phyloP scores from a whole-genome alignment of 2,113 vertebrate species.

The Serilophus lunatus region DNA sequence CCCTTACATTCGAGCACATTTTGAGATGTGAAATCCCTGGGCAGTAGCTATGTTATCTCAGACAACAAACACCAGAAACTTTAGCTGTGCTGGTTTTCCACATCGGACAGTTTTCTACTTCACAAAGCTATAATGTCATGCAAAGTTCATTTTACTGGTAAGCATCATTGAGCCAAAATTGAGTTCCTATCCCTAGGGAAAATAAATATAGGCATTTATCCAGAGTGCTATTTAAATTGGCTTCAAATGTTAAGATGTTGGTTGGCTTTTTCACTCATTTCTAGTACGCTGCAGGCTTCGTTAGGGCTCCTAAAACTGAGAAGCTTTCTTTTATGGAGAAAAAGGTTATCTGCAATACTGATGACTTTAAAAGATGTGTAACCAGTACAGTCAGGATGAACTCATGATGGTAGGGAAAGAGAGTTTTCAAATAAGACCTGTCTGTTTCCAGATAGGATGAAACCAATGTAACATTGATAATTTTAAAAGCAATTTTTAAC shows the following conservation, averaged over 20 bases:
- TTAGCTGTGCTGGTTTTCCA: background rate
- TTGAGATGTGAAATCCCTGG: background rate
- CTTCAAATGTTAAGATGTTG: conserved; percentile 21
- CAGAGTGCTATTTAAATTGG: background rate
- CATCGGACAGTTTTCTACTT: background rate
- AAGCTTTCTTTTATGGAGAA: background rate
- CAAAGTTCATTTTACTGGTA: conserved; percentile 54
- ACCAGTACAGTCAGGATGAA: background rate
- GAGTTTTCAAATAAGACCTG: background rate
- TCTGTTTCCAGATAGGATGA: background rate
- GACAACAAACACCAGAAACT: background rate
- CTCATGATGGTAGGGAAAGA: background rate
- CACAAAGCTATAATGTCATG: background rate
- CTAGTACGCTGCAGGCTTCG: background rate
- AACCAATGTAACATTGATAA: background rate
- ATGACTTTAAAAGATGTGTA: background rate
- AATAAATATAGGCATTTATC: background rate
- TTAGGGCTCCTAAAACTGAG: background rate
- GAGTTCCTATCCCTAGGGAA: conserved; percentile 8
- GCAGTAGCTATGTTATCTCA: background rate
- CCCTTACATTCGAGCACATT: background rate
- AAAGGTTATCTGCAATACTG: background rate
- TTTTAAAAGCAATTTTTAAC: no score
- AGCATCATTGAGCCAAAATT: conserved; percentile 54
- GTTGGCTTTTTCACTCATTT: background rate